Base-by-base conservation (phyloP, 1,140 invertebrate genomes). In the Neuroterus valhalla region DNA sequence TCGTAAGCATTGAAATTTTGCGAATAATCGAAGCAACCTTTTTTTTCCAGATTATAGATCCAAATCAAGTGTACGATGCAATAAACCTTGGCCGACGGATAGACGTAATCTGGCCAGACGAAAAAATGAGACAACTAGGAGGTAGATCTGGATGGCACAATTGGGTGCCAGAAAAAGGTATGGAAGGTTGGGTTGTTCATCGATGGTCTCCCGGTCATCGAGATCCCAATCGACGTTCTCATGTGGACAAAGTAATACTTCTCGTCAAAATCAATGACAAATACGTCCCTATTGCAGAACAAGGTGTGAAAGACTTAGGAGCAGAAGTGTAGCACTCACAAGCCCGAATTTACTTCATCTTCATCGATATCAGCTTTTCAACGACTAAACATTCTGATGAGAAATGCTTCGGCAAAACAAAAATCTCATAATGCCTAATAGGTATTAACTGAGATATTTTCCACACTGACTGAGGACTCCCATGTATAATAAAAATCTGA, bases 181-280 rank as follows among this genome's bases (percentile, higher is more conserved):
- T 98, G 96, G 96, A 97, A 85, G 97, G 97, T 23, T 90, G 86
- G 90, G 94, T 98, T 19, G 96, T 98, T 12, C 97, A 98, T 87
- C 94, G 94, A 78, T 98, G 97, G 97, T 93, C 93, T 19, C 97
- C 97, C 0, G 95, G 95, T 89, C 96, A 98, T 90, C 92, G 95
- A 71, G 96, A 98, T 87, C 93, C 94, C 0, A 93, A 93, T 78
- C 93, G 94, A 62, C 92, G 97, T 6, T 98, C 96, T 14, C 96
- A 98, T 85, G 94, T 98, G 0, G 96, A 97, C 86, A 95, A 96
- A 78, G 96, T 94, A 19, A 97, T 99, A 46, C 89, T 98, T 1
- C 92, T 99, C n/a, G 93, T 99, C 1, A 95, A 97, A 88, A 96
- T 98, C 68, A 96, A 96, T 5, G 96, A 98, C 80, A 95, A 94